phyloP scores from a whole-genome alignment of 2,888 invertebrate species.

The Clostera curtula region DNA sequence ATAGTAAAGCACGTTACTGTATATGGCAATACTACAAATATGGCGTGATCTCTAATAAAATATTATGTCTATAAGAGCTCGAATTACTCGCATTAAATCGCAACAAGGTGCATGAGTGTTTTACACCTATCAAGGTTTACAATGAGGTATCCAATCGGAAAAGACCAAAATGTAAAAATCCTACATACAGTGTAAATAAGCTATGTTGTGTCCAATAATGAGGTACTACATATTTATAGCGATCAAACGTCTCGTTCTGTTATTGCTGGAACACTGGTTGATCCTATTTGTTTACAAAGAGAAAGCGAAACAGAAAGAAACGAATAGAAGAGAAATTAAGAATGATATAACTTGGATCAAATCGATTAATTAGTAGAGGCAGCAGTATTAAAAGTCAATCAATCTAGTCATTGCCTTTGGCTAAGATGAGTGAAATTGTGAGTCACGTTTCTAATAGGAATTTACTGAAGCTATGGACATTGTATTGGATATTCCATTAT shows the following conservation, averaged over 20 bases:
- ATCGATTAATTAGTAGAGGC: slow-evolving; percentile 44
- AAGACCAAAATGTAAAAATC: too few relatives aligned
- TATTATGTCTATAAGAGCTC: too few relatives aligned
- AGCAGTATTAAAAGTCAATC: slow-evolving; percentile 45
- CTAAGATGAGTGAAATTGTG: slow-evolving; percentile 46
- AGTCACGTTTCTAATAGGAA: slow-evolving; percentile 52
- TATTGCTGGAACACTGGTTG: slow-evolving; percentile 46
- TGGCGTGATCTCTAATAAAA: too few relatives aligned
- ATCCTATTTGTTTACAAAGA: slow-evolving; percentile 40
- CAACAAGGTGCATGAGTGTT: too few relatives aligned
- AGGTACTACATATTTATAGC: slow-evolving; percentile 55
- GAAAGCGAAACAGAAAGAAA: slow-evolving; percentile 38
- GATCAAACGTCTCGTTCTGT: slow-evolving; percentile 43
- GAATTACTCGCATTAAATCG: too few relatives aligned
- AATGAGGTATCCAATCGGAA: too few relatives aligned
- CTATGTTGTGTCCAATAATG: slow-evolving; percentile 64
- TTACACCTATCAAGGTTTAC: too few relatives aligned
- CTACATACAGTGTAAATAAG: too few relatives aligned
- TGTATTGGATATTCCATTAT: slow-evolving; percentile 35
- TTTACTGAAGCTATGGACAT: slow-evolving; percentile 45
- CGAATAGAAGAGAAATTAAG: slow-evolving; percentile 40
- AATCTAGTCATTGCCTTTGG: slow-evolving; percentile 46
- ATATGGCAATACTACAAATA: too few relatives aligned
- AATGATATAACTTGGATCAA: slow-evolving; percentile 38
- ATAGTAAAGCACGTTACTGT: too few relatives aligned